Evolutionary conservation across 1,140 invertebrate species (phyloP), one percentile per base, ranked within the genome.

Genomic region (Drosophila mauritiana): DNA sequence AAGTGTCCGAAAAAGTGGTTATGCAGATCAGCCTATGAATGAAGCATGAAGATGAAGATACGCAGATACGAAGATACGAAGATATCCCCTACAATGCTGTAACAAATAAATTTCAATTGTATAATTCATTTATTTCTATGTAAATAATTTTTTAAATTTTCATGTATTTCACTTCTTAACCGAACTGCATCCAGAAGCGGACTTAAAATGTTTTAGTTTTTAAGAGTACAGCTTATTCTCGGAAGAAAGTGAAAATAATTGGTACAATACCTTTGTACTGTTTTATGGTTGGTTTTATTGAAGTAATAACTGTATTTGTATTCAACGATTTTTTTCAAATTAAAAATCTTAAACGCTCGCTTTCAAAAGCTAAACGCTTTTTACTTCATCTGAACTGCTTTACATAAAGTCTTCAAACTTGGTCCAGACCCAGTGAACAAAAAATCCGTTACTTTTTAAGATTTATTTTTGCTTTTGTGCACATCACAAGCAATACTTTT

Each of bases 401-500:
- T 45, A 45, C 3, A 12, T 3, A 0, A 43, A 20, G 6, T 1
- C 31, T 10, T 31, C 8, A 10, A 31, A 8, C 31, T 31, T 3
- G 8, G 10, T 31, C 2, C 1, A 31, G 8, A 31, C 8, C 7
- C 7, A 43, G 3, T 36, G 34, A 63, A 39, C 15, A 17, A 12
- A 12, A n/a, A 42, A 22, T 12, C 37, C 1, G n/a, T 40, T 36
- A 36, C 4, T 7, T 40, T 69, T 70, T 69, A 3, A 3, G 36
- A 15, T 20, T 36, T 64, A 40, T 27, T 68, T 40, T 55, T 22
- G 25, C 12, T n/a, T 17, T 61, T 34, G 55, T 40, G 48, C n/a
- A 40, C 36, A 52, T 42, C 57, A 61, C 57, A 52, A 62, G 40
- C 25, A 43, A 57, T 42, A 22, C 25, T 53, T 46, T 53, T 46